Evolutionary conservation across 2,113 vertebrate species (phyloP), one percentile per base, ranked within the genome.

Genomic region (Calyptommatus sinebrachiatus): DNA sequence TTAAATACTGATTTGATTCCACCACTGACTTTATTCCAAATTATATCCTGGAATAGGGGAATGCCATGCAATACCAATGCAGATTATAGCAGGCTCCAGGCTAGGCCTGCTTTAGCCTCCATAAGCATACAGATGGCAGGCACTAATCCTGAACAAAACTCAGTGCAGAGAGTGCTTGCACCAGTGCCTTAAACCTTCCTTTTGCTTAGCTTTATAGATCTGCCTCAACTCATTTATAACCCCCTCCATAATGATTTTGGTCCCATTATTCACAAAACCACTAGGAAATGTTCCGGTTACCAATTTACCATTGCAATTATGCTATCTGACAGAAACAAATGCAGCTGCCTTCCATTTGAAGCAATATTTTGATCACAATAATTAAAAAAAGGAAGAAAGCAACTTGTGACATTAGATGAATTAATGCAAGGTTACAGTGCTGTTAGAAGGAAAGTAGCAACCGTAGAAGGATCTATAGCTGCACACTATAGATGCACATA

Each of bases 341-440:
- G 93, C 94, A 95, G 92, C 94, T 94, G 93, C 93, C 87, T 83
- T 94, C 93, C 90, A 93, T 94, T 93, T 93, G 92, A 92, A 95
- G 92, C 92, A 94, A 94, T 94, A 94, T 95, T 95, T 95, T 95
- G 93, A 95, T 95, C 94, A 94, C 92, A 90, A 89, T 95, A 94
- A 95, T 95, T 95, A 90, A 94, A 93, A 92, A 92, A 65, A 26
- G 1, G 1, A 41, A 45, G 31, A 35, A 31, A 7, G 48, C 88
- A 93, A 92, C 92, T 93, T 93, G 8, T 66, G 88, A 88, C 81
- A 77, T 93, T 91, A 93, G 87, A 88, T 88, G 92, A 93, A 94
- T 93, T 94, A 94, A 92, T 91, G 90, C 87, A 84, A 93, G 86
- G 91, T 91, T 87, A 86, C 86, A 86, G 67, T 79, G 87, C 89